Base-by-base conservation (phyloP, 1,140 invertebrate species). In the Pseudomyrmex flavicornis region DNA sequence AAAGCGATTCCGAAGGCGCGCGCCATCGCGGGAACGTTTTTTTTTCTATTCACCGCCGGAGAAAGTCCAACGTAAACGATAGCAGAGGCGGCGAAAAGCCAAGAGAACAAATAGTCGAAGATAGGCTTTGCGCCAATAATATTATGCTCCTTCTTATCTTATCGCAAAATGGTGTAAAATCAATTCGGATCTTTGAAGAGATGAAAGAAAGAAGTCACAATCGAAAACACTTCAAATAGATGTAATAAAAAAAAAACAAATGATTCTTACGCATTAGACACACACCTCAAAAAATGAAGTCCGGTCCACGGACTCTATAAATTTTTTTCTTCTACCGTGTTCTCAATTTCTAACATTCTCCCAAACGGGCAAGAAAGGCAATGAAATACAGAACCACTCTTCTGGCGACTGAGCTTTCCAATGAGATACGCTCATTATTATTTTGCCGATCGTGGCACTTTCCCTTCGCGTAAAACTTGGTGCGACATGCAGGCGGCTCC, bases 381-480 rank as follows among this genome's bases (percentile, higher is more conserved):
- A 26, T 65, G 35, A 52, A 74, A 75, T 52, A 44, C 7, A 66
- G 20, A 58, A 26, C 44, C 22, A 15, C 22, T 75, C 56, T 58
- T 26, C 22, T 63, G 50, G 52, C 56, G 63, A 75, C 76, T 70
- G 85, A 87, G 52, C 85, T 87, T 87, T 87, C 84, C 76, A 87
- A 54, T 69, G 76, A 48, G 76, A 80, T 63, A 52, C 77, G 46
- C 73, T 82, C 35, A 74, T 74, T 56, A 17, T 52, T 35, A 61
- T 48, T 54, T 80, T 52, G 58, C 68, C 69, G 44, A 84, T 84
- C 35, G 48, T 65, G 10, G 48, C 72, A 82, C 84, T 86, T 87
- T 87, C 84, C 77, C 85, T 59, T 22, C 20, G 65, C 66, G 76
- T 80, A 44, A 80, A 72, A 72, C 46, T 59, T 58, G 12, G 17